phyloP scores from a whole-genome alignment of 2,888 invertebrate genomes.

The Miltochrista miniata region DNA sequence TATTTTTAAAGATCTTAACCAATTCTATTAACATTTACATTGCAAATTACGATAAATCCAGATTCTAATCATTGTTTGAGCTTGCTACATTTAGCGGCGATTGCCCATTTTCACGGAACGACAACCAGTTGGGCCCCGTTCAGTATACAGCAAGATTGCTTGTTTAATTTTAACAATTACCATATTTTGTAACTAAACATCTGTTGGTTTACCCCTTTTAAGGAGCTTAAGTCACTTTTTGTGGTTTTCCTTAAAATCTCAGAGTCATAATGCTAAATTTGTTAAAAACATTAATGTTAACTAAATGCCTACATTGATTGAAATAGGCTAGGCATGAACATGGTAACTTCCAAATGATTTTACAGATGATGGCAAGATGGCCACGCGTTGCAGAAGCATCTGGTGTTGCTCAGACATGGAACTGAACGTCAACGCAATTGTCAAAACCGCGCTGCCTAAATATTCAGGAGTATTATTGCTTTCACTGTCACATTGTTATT shows the following conservation, averaged over 20 bases:
- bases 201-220: slow-evolving; percentile 60
- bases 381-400: too few relatives aligned
- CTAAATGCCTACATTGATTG: too few relatives aligned
- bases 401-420: too few relatives aligned
- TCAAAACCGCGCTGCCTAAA: too few relatives aligned
- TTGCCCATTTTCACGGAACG: slow-evolving; percentile 65
- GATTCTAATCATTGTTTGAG: slow-evolving; percentile 72
- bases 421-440: not conserved
- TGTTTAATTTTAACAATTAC: slow-evolving; percentile 71
- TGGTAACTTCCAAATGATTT: too few relatives aligned
- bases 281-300: too few relatives aligned
- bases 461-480: too few relatives aligned
- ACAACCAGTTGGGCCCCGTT: slow-evolving; percentile 53
- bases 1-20: slow-evolving; percentile 51
- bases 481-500: too few relatives aligned
- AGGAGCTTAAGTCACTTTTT: slow-evolving; percentile 52
- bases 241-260: slow-evolving; percentile 14
- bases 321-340: too few relatives aligned
- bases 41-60: slow-evolving; percentile 72
- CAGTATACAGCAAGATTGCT: slow-evolving; percentile 67
- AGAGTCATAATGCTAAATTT: too few relatives aligned
- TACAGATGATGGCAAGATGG: too few relatives aligned
- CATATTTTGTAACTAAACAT: slow-evolving; percentile 66
- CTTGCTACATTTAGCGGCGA: slow-evolving; percentile 65
- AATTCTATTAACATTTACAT: slow-evolving; percentile 64